These are phyloP conservation scores for Speoplatyrhinus poulsoni DNA, from an alignment of 2,113 vertebrate species.

Conservation along the genomic window DNA sequence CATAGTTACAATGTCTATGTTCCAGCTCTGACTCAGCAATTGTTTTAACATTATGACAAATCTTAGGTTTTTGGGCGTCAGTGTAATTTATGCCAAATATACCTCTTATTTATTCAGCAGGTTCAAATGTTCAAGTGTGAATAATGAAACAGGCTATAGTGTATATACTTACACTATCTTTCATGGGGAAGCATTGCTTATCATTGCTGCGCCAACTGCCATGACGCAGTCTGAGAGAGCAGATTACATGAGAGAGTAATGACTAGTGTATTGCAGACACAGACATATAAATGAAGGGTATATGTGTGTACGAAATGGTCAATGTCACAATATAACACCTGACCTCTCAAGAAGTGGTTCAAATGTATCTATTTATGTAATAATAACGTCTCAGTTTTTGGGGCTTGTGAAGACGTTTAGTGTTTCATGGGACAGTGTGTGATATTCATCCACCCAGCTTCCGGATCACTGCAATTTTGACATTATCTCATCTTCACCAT, in stretches of 20 bases:
- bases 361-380: constrained; percentile 6
- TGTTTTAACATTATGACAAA: constrained; percentile 21
- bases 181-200: constrained; percentile 11
- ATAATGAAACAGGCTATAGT: constrained; percentile 32
- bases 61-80: constrained; percentile 18
- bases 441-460: constrained; percentile 21
- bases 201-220: constrained; percentile 30
- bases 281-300: not conserved
- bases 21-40: constrained; percentile 15
- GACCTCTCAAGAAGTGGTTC: constrained; percentile 13
- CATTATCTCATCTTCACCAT: constrained; percentile 22
- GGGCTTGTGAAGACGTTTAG: constrained; percentile 16
- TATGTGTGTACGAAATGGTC: not conserved
- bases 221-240: not conserved
- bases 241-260: constrained; percentile 1
- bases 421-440: no score
- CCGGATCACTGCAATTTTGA: constrained; percentile 7
- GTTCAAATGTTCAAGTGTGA: constrained; percentile 16
- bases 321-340: constrained; percentile 16
- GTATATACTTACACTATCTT: constrained; percentile 14
- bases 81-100: constrained; percentile 24
- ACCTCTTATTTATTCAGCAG: constrained; percentile 27
- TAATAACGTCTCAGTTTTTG: constrained; percentile 6
- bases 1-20: constrained; percentile 4
- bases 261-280: not conserved